A percentile compares a stretch with the other conserved stretches of the same genome.
These are phyloP conservation scores for Heterodera schachtii DNA, from an alignment of 1,140 invertebrate species.

Conservation along the genomic window DNA sequence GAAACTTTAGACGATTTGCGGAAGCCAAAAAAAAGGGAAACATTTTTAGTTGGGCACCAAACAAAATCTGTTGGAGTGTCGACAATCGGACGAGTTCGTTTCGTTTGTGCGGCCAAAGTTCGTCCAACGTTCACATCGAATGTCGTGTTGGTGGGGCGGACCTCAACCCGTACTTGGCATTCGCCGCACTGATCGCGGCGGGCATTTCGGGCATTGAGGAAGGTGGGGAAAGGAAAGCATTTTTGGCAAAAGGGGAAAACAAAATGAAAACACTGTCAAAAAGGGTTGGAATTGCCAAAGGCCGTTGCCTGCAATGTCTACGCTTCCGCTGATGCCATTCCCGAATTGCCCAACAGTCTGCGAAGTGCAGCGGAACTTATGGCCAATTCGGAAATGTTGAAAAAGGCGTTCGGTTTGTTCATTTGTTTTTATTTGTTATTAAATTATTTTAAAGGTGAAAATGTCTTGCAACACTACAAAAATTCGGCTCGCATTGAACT, in stretches of 20 bases:
- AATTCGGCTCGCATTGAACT: constrained; percentile 15
- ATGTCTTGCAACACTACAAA: constrained; percentile 10
- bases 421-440: not conserved
- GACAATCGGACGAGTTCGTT: constrained; percentile 22
- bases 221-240: too few species aligned
- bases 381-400: constrained; percentile 7
- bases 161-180: constrained; percentile 25
- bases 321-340: not conserved
- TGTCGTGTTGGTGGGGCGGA: constrained; percentile 21
- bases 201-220: constrained; percentile 20
- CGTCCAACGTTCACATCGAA: constrained; percentile 14
- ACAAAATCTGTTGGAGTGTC: constrained; percentile 21
- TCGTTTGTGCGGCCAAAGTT: constrained; percentile 16
- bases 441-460: not conserved
- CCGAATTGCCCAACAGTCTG: constrained; percentile 13
- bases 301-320: constrained; percentile 10
- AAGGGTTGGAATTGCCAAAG: constrained; percentile 12
- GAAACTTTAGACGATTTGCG: not conserved
- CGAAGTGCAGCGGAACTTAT: constrained; percentile 5
- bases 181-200: constrained; percentile 20
- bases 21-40: not conserved
- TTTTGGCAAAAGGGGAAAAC: too few species aligned
- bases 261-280: too few species aligned
- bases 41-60: constrained; percentile 16
- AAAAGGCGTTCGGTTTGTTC: constrained; percentile 9